Evolutionary conservation across 2,888 invertebrate genomes (phyloP).

Genomic region (Machimus atricapillus): DNA sequence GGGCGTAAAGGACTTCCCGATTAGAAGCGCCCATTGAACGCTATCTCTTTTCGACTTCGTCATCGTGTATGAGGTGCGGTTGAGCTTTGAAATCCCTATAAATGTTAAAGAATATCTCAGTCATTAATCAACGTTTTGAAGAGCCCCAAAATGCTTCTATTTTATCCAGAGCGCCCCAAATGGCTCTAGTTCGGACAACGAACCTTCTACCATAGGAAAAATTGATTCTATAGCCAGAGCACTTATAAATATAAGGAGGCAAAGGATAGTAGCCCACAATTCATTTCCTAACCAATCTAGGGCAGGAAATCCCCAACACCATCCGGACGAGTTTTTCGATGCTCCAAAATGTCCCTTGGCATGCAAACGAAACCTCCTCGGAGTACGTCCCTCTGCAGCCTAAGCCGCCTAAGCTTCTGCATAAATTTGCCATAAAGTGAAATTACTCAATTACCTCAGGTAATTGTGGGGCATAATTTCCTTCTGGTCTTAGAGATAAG

Average conservation of each 20-base stretch:
- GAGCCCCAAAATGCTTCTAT: background rate
- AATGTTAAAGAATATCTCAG: background rate
- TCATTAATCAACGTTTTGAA: background rate
- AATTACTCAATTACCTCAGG: constrained; percentile 24
- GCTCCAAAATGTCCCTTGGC: background rate
- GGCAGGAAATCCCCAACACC: background rate
- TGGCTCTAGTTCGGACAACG: background rate
- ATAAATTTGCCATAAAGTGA: constrained; percentile 18
- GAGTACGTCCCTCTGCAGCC: background rate
- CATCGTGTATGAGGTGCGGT: background rate
- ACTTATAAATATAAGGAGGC: background rate
- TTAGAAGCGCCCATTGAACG: background rate
- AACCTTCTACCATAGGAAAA: background rate
- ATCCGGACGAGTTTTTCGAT: background rate
- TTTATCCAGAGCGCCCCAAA: background rate
- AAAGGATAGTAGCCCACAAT: background rate
- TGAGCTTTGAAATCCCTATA: background rate
- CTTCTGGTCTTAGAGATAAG: background rate
- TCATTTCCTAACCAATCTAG: background rate
- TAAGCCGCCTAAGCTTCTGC: background rate
- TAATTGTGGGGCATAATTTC: constrained; percentile 10
- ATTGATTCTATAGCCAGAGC: background rate
- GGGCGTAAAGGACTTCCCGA: background rate
- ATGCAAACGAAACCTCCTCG: background rate
- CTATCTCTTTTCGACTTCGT: background rate